Percentiles rank a stretch among this genome's conserved stretches.
Evolutionary conservation across 2,888 invertebrate genomes (phyloP).

Genomic region (Leptogaster cylindrica): DNA sequence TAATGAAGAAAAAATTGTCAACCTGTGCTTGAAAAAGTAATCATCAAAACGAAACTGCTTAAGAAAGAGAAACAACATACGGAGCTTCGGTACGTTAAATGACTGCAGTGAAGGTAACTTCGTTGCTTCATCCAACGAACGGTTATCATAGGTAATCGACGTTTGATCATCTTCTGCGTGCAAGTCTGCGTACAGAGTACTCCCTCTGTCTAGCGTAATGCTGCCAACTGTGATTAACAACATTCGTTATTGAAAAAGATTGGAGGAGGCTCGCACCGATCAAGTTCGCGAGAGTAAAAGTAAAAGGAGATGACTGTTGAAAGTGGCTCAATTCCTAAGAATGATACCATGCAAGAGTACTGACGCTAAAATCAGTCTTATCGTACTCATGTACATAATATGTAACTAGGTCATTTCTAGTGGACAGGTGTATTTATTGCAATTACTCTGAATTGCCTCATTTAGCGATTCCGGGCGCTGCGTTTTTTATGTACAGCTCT

Average conservation of each 20-base stretch:
- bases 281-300: slow-evolving; percentile 25
- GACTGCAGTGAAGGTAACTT: slow-evolving; percentile 17
- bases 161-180: slow-evolving; percentile 5
- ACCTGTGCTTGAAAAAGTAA: too few relatives aligned
- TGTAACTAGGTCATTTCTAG: slow-evolving; percentile 17
- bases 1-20: too few relatives aligned
- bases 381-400: not conserved
- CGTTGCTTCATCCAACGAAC: slow-evolving; percentile 9
- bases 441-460: slow-evolving; percentile 4
- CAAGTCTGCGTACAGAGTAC: slow-evolving; percentile 3
- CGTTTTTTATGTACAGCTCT: not conserved
- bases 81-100: too few relatives aligned
- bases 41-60: too few relatives aligned
- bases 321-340: slow-evolving; percentile 23
- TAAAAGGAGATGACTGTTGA: slow-evolving; percentile 33
- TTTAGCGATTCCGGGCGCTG: not conserved
- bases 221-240: not conserved
- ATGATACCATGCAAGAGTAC: slow-evolving; percentile 9
- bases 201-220: not conserved
- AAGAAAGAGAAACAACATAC: too few relatives aligned
- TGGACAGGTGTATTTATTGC: not conserved
- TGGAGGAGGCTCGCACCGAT: slow-evolving; percentile 12
- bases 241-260: not conserved
- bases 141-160: slow-evolving; percentile 15
- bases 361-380: slow-evolving; percentile 5